Base-by-base conservation (phyloP, 2,797 vertebrate species). In the Salarias fasciatus region DNA sequence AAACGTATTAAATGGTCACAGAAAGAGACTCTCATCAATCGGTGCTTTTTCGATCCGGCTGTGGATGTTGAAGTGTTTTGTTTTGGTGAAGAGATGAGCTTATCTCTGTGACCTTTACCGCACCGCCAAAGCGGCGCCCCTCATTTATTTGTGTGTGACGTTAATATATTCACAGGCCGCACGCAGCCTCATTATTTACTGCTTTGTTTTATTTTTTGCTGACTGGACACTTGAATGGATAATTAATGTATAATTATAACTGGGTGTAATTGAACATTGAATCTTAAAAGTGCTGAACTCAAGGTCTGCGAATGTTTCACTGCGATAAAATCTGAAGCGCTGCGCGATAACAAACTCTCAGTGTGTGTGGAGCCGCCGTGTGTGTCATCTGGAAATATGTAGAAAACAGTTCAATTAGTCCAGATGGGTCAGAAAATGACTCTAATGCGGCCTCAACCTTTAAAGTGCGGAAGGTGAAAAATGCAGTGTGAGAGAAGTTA, bases 241-340 rank as follows among this genome's bases (percentile, higher is more conserved):
- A 87, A 88, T 87, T 80, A 79, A 74, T 60, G 36, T 46, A 68
- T 82, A 82, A 90, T 86, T 87, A 82, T 24, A 81, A 68, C 41
- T 46, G 67, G 50, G 37, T 6, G 46, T 59, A 69, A 85, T 84
- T 83, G 85, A 74, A 70, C 67, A 73, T 62, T 60, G 57, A 67
- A 64, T 77, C 63, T 67, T 36, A 67, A 80, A 86, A 77, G 29
- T 83, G 86, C 79, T 86, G 81, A 85, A 66, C 11, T n/a, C 12
- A 60, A 36, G 30, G 4, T 57, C 76, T 74, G 14, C 5, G 40
- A 48, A 24, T 46, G 63, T 73, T 5, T 69, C 38, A 41, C 49
- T 46, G 43, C 0, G n/a, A 43, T 70, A 24, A 60, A 52, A 72
- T 72, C 41, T 52, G 28, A 37, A 13, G 47, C 46, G 64, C 24